Evolutionary conservation across 2,888 invertebrate species (phyloP).

Genomic region (Caenorhabditis becei): DNA sequence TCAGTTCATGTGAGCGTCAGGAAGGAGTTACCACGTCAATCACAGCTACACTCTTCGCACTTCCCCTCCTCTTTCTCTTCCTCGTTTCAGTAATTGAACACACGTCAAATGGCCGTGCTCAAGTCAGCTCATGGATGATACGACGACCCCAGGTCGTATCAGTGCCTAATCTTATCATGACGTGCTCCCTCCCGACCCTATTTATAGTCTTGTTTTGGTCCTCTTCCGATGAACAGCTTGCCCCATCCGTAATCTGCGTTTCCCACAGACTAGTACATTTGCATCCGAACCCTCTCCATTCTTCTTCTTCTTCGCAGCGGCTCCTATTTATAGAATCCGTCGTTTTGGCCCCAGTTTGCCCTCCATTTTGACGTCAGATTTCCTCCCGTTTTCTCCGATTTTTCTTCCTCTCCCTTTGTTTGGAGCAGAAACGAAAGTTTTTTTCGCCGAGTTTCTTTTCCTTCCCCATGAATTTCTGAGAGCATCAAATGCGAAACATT

Average conservation of each 20-base stretch:
- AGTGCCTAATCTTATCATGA: conserved; percentile 36
- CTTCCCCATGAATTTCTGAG: conserved; percentile 29
- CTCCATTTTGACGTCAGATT: conserved; percentile 34
- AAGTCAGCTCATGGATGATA: not conserved
- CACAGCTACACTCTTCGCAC: not conserved
- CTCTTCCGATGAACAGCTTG: conserved; percentile 37
- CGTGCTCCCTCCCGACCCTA: not conserved
- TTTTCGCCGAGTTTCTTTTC: not conserved
- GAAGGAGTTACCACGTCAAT: conserved; percentile 11
- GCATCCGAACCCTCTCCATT: conserved; percentile 27
- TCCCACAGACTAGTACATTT: conserved; percentile 40
- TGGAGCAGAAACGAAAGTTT: not conserved
- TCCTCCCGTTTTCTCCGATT: not conserved
- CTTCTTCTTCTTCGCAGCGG: conserved; percentile 2
- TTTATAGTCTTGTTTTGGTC: conserved; percentile 12
- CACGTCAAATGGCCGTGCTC: conserved; percentile 18
- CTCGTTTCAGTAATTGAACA: not conserved
- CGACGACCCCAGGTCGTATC: conserved; percentile 10
- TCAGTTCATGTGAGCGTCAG: not conserved
- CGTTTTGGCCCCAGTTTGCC: not conserved
- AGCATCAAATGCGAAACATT: not conserved
- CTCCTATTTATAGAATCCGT: conserved; percentile 29
- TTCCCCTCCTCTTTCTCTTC: not conserved
- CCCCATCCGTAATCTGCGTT: conserved; percentile 11
- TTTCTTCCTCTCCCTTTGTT: not conserved